Percentiles rank a stretch among this genome's conserved stretches.
These are phyloP conservation scores for Capra hircus DNA, from an alignment of 2,113 vertebrate species.

Conservation along the genomic window DNA sequence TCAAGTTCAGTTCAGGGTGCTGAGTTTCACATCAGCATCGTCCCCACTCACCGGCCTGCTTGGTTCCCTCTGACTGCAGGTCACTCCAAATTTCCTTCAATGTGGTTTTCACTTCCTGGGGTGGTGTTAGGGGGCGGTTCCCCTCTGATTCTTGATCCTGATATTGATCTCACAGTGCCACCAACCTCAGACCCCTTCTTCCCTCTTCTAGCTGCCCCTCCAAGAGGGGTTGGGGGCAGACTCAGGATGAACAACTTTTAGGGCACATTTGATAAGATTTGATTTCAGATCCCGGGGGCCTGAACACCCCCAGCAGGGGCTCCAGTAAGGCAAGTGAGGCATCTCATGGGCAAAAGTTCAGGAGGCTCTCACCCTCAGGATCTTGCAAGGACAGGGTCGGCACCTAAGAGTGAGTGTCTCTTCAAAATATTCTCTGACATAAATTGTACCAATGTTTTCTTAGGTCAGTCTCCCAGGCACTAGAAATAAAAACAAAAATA, in stretches of 20 bases:
- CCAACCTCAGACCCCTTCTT: background rate
- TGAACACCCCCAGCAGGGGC: background rate
- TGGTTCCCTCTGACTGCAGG: background rate
- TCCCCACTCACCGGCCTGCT: background rate
- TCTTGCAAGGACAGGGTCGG: too few species aligned
- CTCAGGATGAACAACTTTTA: background rate
- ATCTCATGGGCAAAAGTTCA: background rate
- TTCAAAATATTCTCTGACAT: background rate
- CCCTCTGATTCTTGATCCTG: background rate
- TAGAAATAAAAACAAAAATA: background rate
- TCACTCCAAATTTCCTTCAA: background rate
- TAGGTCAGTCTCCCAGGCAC: background rate
- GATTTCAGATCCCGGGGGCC: background rate
- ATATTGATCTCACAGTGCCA: background rate
- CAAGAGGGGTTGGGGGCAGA: background rate
- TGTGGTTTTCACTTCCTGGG: background rate
- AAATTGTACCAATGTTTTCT: background rate
- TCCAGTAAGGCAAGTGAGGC: background rate
- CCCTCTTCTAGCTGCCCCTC: background rate
- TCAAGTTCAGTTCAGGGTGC: background rate
- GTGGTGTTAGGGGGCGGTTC: background rate
- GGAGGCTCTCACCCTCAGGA: background rate
- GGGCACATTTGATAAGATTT: background rate
- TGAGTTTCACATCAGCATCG: background rate
- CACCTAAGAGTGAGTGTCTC: background rate